A percentile compares a stretch with the other conserved stretches of the same genome.
These are phyloP conservation scores for Phaedon cochleariae DNA, from an alignment of 2,888 invertebrate genomes.

Conservation along the genomic window DNA sequence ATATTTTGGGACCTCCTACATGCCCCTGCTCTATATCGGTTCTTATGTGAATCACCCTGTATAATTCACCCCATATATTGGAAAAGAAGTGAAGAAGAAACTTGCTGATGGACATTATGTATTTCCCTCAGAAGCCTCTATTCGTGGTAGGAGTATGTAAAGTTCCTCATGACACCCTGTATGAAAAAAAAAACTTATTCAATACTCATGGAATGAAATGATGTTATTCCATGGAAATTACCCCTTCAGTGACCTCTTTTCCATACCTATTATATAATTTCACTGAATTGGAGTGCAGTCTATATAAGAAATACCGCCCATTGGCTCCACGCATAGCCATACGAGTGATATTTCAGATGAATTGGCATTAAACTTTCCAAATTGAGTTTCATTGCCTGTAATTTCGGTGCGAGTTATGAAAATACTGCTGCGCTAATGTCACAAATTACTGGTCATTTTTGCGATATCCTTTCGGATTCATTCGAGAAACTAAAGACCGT, in stretches of 20 bases:
- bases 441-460: not conserved
- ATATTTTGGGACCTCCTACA: too few relatives aligned
- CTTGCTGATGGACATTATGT: too few relatives aligned
- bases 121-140: too few relatives aligned
- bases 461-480: not conserved
- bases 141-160: too few relatives aligned
- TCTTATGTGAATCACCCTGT: too few relatives aligned
- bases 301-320: not conserved
- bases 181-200: not conserved
- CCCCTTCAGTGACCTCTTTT: not conserved
- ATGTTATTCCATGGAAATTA: not conserved
- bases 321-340: not conserved
- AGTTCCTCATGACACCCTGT: too few relatives aligned
- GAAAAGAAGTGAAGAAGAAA: too few relatives aligned
- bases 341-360: slow-evolving; percentile 9
- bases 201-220: not conserved
- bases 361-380: slow-evolving; percentile 7
- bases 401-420: not conserved
- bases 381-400: slow-evolving; percentile 3
- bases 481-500: not conserved
- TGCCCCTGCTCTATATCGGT: too few relatives aligned
- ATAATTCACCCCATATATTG: too few relatives aligned
- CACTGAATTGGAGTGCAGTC: not conserved
- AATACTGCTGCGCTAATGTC: not conserved
- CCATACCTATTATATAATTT: slow-evolving; percentile 7